A percentile compares a stretch with the other conserved stretches of the same genome.
These are phyloP conservation scores for Lochmaea capreae DNA, from an alignment of 2,888 invertebrate species.

Conservation along the genomic window DNA sequence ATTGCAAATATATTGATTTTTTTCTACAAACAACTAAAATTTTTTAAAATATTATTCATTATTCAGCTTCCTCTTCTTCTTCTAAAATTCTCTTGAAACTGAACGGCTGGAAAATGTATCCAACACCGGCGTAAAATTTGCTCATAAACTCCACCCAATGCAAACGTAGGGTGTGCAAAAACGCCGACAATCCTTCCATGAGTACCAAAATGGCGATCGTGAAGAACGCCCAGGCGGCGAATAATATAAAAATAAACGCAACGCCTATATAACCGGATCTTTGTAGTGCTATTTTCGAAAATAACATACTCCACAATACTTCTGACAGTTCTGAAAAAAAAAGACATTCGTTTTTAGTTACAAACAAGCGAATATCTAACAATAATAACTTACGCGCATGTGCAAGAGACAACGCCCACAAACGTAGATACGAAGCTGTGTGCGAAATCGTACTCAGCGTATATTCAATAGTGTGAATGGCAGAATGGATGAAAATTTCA, in stretches of 20 bases:
- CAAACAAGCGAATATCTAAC: too few species aligned
- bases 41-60: constrained; percentile 16
- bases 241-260: constrained; percentile 73
- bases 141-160: constrained; percentile 90
- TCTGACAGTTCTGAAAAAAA: constrained; percentile 57
- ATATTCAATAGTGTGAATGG: constrained; percentile 97
- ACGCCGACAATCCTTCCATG: constrained; percentile 93
- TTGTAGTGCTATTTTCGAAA: constrained; percentile 44
- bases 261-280: constrained; percentile 64
- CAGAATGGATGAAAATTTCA: constrained; percentile 93
- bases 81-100: constrained; percentile 82
- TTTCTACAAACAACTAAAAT: not conserved
- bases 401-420: constrained; percentile 96
- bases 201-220: constrained; percentile 86
- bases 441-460: constrained; percentile 96
- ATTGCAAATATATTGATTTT: constrained; percentile 3
- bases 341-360: constrained; percentile 6
- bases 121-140: constrained; percentile 88
- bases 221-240: constrained; percentile 82
- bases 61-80: constrained; percentile 59
- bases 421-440: constrained; percentile 94
- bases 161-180: constrained; percentile 87
- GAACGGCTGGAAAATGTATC: constrained; percentile 87
- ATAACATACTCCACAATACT: constrained; percentile 58
- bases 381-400: constrained; percentile 84